Evolutionary conservation across 1,140 invertebrate genomes (phyloP), one percentile per base, ranked within the genome.

Genomic region (Onthophagus taurus): DNA sequence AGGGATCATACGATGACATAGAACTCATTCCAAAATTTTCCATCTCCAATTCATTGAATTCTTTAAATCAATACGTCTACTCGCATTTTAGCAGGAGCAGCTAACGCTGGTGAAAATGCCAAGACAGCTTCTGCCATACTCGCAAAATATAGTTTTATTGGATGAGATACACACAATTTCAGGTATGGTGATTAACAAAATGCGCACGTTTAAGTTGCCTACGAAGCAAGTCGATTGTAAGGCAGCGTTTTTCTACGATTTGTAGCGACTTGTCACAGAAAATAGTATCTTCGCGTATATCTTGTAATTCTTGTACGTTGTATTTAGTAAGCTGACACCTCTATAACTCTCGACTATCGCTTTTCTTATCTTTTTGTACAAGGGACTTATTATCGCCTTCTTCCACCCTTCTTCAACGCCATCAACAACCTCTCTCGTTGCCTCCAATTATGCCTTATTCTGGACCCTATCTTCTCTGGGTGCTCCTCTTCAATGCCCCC

Each of bases 81-180:
- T 42, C 21, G 9, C 38, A 29, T 5, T 30, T 30, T 30, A 8
- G 20, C 38, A 5, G 7, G 20, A 42, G 17, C 38, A 11, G 24
- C n/a, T 19, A 29, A 11, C 7, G 24, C 8, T 33, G 20, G 5
- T 31, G 20, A n/a, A 21, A 37, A 37, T 9, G 16, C 14, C 23
- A 53, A 39, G 0, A 53, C 51, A 4, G 49, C 51, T 23, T 46
- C 45, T 1, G 49, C 52, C 46, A 53, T 51, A 31, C 51, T 48
- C 4, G 46, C 51, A 19, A 53, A 51, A 44, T 51, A 53, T 9
- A 30, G 14, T 33, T 33, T 33, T 16, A 49, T 44, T 2, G 49
- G 51, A 43, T 53, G 35, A 8, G 4, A 30, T 29, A 26, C 24
- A 26, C 24, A 26, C 24, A 26, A 26, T n/a, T 26, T 26, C 7